Percentiles rank a stretch among this genome's conserved stretches.
These are phyloP conservation scores for Phrynocephalus versicolor DNA, from an alignment of 2,113 vertebrate genomes.

Conservation along the genomic window DNA sequence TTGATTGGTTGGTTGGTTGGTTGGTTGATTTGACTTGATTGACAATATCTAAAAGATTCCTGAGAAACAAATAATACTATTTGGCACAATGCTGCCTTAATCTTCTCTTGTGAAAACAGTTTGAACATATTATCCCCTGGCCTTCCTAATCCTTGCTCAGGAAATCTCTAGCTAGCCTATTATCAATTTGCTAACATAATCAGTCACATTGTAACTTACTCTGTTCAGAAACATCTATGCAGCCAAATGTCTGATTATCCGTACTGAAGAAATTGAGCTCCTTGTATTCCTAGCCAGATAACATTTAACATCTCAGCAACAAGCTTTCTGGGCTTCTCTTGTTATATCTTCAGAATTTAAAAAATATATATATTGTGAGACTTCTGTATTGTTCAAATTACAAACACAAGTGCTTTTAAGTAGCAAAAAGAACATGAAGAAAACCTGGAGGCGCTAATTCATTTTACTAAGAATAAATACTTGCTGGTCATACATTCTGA, in stretches of 20 bases:
- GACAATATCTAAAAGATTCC: not conserved
- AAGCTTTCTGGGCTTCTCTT: not conserved
- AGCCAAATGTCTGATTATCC: conserved; percentile 15
- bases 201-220: not conserved
- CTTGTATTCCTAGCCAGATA: not conserved
- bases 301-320: not conserved
- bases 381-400: not conserved
- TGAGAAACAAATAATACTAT: not conserved
- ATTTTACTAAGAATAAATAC: not conserved
- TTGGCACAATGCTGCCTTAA: not conserved
- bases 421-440: not conserved
- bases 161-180: not conserved
- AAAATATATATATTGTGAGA: not conserved
- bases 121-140: not conserved
- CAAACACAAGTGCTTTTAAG: not conserved
- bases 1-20: too few relatives aligned
- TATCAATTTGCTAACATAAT: not conserved
- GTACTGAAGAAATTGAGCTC: conserved; percentile 1
- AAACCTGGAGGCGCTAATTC: fast-evolving
- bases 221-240: not conserved
- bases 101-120: not conserved
- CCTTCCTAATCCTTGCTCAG: not conserved
- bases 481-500: not conserved
- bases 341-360: not conserved
- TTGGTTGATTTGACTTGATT: too few relatives aligned